Evolutionary conservation across 2,797 vertebrate species (phyloP).

Genomic region (Hozukius guyotensis): DNA sequence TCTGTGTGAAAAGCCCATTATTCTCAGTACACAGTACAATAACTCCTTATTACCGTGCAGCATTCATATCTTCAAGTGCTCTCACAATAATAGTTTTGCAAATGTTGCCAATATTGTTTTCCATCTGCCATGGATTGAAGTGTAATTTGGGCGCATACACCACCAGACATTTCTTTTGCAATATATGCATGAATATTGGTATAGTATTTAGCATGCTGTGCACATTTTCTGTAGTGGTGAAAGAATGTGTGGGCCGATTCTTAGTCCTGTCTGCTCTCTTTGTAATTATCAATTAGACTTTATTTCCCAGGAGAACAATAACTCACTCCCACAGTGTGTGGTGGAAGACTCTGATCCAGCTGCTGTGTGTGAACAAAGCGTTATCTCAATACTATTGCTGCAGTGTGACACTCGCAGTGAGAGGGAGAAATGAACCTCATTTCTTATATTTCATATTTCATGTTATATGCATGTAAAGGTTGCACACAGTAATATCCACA

Average conservation of each 20-base stretch:
- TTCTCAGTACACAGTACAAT: slow-evolving; percentile 42
- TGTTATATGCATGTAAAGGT: neutral
- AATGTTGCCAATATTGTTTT: slow-evolving; percentile 72
- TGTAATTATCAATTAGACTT: slow-evolving; percentile 79
- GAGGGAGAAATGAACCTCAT: neutral
- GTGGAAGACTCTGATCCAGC: slow-evolving; percentile 52
- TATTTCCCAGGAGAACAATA: slow-evolving; percentile 73
- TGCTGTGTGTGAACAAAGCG: slow-evolving; percentile 38
- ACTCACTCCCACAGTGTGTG: slow-evolving; percentile 58
- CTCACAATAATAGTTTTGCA: slow-evolving; percentile 60
- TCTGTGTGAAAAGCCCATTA: slow-evolving; percentile 46
- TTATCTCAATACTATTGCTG: slow-evolving; percentile 23
- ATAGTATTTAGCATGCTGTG: slow-evolving; percentile 62
- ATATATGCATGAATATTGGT: slow-evolving; percentile 66
- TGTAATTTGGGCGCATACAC: slow-evolving; percentile 53
- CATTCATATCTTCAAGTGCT: slow-evolving; percentile 55
- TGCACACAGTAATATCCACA: neutral
- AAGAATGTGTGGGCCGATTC: slow-evolving; percentile 57
- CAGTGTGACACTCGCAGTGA: slow-evolving; percentile 18
- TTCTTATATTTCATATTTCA: neutral
- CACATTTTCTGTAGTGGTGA: slow-evolving; percentile 56
- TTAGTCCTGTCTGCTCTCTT: slow-evolving; percentile 57
- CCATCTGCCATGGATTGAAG: slow-evolving; percentile 56
- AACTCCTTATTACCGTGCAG: slow-evolving; percentile 50
- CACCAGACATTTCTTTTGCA: slow-evolving; percentile 53